Evolutionary conservation across 2,797 vertebrate genomes (phyloP).

Genomic region (Oreonectes daqikongensis): DNA sequence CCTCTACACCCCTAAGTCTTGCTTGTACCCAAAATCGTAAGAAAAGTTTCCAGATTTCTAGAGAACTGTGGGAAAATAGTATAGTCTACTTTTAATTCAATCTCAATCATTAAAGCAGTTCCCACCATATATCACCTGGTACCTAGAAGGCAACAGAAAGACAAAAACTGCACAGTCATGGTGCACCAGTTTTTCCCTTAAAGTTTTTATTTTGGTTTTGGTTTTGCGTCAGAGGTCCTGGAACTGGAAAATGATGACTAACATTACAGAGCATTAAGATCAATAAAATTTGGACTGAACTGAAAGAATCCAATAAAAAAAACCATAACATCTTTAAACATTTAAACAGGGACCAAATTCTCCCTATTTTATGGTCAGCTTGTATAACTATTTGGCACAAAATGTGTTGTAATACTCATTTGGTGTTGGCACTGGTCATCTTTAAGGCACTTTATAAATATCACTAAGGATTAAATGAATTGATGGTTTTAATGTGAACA

Average conservation of each 20-base stretch:
- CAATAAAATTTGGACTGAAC: background rate
- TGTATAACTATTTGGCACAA: slow-evolving; percentile 11
- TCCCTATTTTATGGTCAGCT: slow-evolving; percentile 8
- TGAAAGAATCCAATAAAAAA: background rate
- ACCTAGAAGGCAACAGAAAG: slow-evolving; percentile 43
- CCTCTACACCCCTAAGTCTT: slow-evolving; percentile 43
- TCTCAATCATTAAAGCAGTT: slow-evolving; percentile 1
- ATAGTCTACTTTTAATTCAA: background rate
- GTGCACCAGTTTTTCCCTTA: slow-evolving; percentile 6
- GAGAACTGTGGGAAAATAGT: background rate
- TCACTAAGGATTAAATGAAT: slow-evolving; percentile 18
- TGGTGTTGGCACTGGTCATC: slow-evolving; percentile 23
- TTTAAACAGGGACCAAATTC: background rate
- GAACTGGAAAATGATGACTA: slow-evolving; percentile 27
- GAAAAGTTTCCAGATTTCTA: background rate
- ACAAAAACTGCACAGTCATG: slow-evolving; percentile 32
- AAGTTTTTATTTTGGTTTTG: background rate
- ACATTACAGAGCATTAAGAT: background rate
- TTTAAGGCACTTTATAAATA: slow-evolving; percentile 55
- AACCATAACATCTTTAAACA: background rate
- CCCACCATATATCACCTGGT: slow-evolving; percentile 21
- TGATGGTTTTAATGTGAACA: slow-evolving; percentile 24
- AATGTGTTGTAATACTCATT: slow-evolving; percentile 19
- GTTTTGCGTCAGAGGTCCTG: slow-evolving; percentile 9
- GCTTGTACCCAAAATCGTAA: background rate